A percentile compares a stretch with the other conserved stretches of the same genome.
Conservation (phyloP, 2,888 invertebrate species). For the Cantharis flavilabris region DNA sequence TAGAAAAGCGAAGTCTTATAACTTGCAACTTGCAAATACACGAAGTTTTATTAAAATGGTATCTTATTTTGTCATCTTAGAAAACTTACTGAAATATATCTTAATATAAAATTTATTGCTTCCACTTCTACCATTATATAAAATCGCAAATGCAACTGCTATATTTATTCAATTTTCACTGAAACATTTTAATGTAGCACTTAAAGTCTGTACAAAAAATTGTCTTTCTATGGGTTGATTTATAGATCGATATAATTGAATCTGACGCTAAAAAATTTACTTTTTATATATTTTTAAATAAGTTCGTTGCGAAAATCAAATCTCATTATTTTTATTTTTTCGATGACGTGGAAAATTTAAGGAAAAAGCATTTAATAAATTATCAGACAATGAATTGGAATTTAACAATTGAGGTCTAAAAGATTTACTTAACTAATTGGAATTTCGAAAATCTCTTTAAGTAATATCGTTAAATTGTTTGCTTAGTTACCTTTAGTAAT, state of each 20-base stretch:
- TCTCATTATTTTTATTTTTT: background rate
- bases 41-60: background rate
- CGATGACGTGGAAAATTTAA: background rate
- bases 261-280: background rate
- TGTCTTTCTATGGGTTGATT: background rate
- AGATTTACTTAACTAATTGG: background rate
- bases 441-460: background rate
- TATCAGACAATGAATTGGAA: background rate
- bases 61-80: background rate
- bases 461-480: background rate
- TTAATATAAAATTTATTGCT: background rate
- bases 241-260: background rate
- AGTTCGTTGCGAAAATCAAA: background rate
- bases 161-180: background rate
- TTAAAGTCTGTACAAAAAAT: background rate
- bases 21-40: background rate
- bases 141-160: background rate
- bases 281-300: background rate
- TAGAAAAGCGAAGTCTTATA: background rate
- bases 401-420: background rate
- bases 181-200: background rate
- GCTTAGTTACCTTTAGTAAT: background rate
- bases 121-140: no score
- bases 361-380: background rate
- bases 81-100: background rate